A percentile compares a stretch with the other conserved stretches of the same genome.
phyloP scores from a whole-genome alignment of 2,113 vertebrate genomes.

The Poicephalus meyeri region DNA sequence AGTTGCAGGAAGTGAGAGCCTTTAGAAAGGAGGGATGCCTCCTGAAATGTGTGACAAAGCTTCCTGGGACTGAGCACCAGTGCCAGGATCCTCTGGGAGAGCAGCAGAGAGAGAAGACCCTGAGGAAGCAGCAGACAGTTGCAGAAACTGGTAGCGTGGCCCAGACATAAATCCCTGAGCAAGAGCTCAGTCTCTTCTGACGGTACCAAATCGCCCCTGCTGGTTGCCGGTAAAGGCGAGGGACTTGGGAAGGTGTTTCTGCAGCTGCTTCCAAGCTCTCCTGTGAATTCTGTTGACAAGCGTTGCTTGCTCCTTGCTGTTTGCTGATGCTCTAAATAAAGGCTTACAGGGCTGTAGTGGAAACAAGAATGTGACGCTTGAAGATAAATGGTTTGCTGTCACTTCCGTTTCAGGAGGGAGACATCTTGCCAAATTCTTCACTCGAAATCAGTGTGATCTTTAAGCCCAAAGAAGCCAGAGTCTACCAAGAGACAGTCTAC shows the following conservation, averaged over 20 bases:
- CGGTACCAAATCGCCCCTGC: neutral
- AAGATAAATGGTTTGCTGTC: neutral
- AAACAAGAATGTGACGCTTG: neutral
- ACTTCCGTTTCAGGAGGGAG: slow-evolving; percentile 78
- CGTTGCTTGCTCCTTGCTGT: neutral
- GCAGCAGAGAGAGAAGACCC: neutral
- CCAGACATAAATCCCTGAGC: neutral
- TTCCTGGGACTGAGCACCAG: too few species aligned
- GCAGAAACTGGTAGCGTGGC: neutral
- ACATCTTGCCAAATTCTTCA: slow-evolving; percentile 83
- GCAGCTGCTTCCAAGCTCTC: neutral
- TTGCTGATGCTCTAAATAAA: neutral
- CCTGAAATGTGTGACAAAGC: too few species aligned
- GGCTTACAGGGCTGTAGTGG: neutral
- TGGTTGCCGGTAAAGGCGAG: neutral
- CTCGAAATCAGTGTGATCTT: slow-evolving; percentile 79
- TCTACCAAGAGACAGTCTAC: slow-evolving; percentile 81
- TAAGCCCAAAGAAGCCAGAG: slow-evolving; percentile 77
- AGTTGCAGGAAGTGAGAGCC: too few species aligned
- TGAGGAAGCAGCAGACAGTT: neutral
- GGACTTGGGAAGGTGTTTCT: neutral
- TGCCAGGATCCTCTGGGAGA: neutral
- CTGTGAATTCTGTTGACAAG: neutral
- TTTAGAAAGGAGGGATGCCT: too few species aligned
- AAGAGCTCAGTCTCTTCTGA: too few species aligned